These are phyloP conservation scores for Sapajus apella DNA, from an alignment of 2,113 vertebrate genomes.

Conservation along the genomic window DNA sequence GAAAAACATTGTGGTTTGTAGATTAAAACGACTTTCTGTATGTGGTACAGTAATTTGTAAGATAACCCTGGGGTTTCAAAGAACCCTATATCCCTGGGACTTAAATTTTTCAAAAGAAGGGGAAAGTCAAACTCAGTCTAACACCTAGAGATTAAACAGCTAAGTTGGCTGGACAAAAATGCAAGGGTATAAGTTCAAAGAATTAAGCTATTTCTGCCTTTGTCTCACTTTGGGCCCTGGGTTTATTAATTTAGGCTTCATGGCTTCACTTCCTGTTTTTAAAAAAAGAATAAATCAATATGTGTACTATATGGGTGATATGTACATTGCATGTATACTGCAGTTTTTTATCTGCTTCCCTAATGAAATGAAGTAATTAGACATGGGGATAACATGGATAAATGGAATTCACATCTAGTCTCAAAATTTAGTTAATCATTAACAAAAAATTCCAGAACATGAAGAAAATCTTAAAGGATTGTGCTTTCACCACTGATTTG, in stretches of 20 bases:
- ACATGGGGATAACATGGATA: not conserved
- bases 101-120: slow-evolving; percentile 3
- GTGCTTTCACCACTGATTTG: not conserved
- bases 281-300: not conserved
- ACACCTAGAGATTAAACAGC: not conserved
- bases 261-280: slow-evolving; percentile 18
- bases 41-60: not conserved
- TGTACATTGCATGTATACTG: not conserved
- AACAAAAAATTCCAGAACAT: slow-evolving; percentile 34
- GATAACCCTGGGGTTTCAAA: slow-evolving; percentile 18
- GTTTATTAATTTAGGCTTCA: slow-evolving; percentile 13
- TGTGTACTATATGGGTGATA: not conserved
- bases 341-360: not conserved
- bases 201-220: not conserved
- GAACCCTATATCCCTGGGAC: not conserved
- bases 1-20: slow-evolving; percentile 8
- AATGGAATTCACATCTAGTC: not conserved
- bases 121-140: not conserved
- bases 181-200: not conserved
- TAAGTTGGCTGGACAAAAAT: not conserved
- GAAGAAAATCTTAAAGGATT: slow-evolving; percentile 53
- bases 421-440: not conserved
- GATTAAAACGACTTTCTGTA: slow-evolving; percentile 37
- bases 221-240: not conserved
- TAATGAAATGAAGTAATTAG: not conserved